These are phyloP conservation scores for Ochropleura leucogaster DNA, from an alignment of 2,888 invertebrate species.

Conservation along the genomic window DNA sequence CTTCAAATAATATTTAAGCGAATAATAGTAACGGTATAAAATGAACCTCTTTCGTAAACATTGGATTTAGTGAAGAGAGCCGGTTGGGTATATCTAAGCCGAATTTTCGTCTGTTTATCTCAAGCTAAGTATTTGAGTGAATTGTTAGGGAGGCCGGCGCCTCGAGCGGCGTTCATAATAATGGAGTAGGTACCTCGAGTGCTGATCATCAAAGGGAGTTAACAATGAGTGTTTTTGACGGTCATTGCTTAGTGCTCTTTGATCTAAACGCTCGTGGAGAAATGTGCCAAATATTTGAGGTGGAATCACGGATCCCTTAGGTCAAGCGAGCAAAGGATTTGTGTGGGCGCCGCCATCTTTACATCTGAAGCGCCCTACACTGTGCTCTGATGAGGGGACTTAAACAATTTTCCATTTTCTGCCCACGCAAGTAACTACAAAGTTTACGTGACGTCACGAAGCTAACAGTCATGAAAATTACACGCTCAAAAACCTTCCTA, in stretches of 20 bases:
- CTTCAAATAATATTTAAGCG: constrained; percentile 28
- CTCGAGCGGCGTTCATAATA: constrained; percentile 72
- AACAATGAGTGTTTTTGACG: constrained; percentile 80
- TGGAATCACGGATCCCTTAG: constrained; percentile 64
- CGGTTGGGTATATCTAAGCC: constrained; percentile 51
- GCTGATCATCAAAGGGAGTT: constrained; percentile 80
- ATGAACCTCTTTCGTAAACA: constrained; percentile 49
- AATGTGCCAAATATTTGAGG: constrained; percentile 78
- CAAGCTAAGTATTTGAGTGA: constrained; percentile 66
- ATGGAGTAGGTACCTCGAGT: constrained; percentile 71
- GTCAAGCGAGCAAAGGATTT: constrained; percentile 61
- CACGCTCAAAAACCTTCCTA: background rate
- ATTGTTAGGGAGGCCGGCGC: constrained; percentile 71
- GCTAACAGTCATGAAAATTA: constrained; percentile 9
- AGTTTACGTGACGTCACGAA: constrained; percentile 39
- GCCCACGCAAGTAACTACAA: constrained; percentile 1
- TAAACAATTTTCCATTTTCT: constrained; percentile 46
- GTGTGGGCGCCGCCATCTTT: constrained; percentile 47
- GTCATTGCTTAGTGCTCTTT: constrained; percentile 79
- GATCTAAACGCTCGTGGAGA: constrained; percentile 74
- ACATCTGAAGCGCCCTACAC: constrained; percentile 41
- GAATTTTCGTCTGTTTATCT: constrained; percentile 65
- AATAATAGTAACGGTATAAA: constrained; percentile 45
- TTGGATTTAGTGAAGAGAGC: constrained; percentile 43
- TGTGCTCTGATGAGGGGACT: constrained; percentile 24